A percentile compares a stretch with the other conserved stretches of the same genome.
Conservation (phyloP, 2,888 invertebrate species). For the Cephus pulcher region DNA sequence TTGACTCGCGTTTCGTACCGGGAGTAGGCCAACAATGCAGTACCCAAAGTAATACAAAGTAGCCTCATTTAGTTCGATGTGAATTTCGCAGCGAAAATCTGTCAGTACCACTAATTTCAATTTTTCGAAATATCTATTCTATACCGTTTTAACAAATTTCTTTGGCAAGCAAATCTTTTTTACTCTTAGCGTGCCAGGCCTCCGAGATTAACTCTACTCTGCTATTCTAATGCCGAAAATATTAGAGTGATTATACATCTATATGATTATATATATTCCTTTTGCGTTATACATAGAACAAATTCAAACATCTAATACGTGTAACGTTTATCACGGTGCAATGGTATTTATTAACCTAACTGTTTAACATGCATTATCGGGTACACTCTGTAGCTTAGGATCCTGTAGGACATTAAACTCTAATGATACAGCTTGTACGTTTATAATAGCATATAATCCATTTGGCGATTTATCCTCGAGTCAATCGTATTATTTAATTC, state of each 20-base stretch:
- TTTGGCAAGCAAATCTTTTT: background rate
- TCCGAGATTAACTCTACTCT: background rate
- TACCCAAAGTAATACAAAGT: constrained; percentile 18
- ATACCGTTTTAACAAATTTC: background rate
- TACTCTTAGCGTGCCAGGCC: background rate
- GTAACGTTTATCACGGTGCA: background rate
- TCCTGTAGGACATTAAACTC: constrained; percentile 31
- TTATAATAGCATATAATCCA: too few species aligned
- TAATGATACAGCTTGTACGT: background rate
- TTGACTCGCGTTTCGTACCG: constrained; percentile 65
- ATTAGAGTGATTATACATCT: background rate
- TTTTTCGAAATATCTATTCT: background rate
- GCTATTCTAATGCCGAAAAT: background rate
- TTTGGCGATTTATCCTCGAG: background rate
- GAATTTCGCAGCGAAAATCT: constrained; percentile 55
- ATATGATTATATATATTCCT: background rate
- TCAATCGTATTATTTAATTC: background rate
- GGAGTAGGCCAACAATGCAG: constrained; percentile 55
- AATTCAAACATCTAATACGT: background rate
- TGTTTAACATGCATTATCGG: constrained; percentile 1
- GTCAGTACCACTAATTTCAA: background rate
- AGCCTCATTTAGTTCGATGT: constrained; percentile 22
- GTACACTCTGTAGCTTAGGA: constrained; percentile 53
- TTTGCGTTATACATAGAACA: background rate
- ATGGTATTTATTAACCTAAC: background rate